Evolutionary conservation across 2,113 vertebrate species (phyloP).

Genomic region (Mionectes macconnelli): DNA sequence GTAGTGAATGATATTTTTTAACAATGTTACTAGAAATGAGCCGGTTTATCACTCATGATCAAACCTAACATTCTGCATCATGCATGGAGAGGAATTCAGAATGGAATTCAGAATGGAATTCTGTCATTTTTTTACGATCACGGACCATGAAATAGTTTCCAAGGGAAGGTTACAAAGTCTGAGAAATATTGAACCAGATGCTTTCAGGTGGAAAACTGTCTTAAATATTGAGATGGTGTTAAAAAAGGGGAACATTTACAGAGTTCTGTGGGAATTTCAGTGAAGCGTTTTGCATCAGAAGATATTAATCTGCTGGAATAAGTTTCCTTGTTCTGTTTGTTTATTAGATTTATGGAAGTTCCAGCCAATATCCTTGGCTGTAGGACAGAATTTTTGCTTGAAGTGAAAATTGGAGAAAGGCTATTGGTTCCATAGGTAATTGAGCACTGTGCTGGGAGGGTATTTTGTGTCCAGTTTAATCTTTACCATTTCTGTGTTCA

Average conservation of each 20-base stretch:
- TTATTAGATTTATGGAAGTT: not conserved
- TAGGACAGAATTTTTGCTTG: not conserved
- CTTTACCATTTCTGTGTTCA: not conserved
- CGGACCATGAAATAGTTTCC: not conserved
- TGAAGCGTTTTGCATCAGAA: not conserved
- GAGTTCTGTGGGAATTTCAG: not conserved
- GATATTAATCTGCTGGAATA: not conserved
- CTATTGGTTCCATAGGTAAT: not conserved
- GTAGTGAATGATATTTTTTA: not conserved
- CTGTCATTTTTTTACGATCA: not conserved
- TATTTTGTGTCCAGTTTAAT: not conserved
- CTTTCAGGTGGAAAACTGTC: not conserved
- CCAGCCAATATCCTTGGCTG: not conserved
- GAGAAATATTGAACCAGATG: not conserved
- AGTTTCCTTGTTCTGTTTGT: not conserved
- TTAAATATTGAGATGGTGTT: not conserved
- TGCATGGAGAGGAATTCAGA: fast-evolving
- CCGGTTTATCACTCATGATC: not conserved
- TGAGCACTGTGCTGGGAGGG: not conserved
- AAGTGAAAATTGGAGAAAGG: not conserved
- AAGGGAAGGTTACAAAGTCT: not conserved
- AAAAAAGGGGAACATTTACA: not conserved
- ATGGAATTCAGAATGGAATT: no score
- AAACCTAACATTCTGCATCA: not conserved
- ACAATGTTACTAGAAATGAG: not conserved